These are phyloP conservation scores for Drosophila histrio DNA, from an alignment of 2,888 invertebrate genomes.

Conservation along the genomic window DNA sequence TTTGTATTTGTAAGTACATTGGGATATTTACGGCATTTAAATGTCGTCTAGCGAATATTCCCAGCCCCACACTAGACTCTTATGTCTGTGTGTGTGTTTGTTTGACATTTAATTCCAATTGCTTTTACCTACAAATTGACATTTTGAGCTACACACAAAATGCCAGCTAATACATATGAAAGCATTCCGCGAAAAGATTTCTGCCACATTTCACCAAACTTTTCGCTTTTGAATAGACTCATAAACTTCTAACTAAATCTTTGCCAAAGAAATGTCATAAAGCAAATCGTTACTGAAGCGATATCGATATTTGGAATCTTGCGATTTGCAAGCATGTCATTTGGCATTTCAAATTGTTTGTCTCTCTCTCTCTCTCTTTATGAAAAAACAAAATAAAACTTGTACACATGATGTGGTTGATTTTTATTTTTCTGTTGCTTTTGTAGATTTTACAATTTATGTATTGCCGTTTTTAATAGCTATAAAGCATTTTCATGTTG, in stretches of 20 bases:
- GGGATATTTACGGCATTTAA: slow-evolving; percentile 70
- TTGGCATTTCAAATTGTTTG: slow-evolving; percentile 40
- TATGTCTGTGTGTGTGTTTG: slow-evolving; percentile 29
- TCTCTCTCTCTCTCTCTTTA: slow-evolving; percentile 16
- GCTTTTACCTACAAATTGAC: slow-evolving; percentile 77
- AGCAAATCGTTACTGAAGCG: slow-evolving; percentile 1
- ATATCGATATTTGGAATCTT: slow-evolving; percentile 38
- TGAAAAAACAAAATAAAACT: slow-evolving; percentile 31
- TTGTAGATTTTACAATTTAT: slow-evolving; percentile 63
- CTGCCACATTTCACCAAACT: slow-evolving; percentile 22
- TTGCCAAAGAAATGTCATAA: not conserved
- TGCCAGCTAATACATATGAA: slow-evolving; percentile 31
- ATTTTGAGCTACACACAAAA: slow-evolving; percentile 56
- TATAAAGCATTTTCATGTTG: slow-evolving; percentile 76
- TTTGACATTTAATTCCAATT: slow-evolving; percentile 77
- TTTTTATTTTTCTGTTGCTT: slow-evolving; percentile 1
- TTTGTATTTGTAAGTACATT: slow-evolving; percentile 64
- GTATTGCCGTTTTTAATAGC: slow-evolving; percentile 69
- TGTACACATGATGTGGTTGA: slow-evolving; percentile 20
- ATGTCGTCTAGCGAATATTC: slow-evolving; percentile 46
- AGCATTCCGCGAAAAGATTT: slow-evolving; percentile 45
- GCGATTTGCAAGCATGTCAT: slow-evolving; percentile 38
- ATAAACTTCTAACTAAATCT: slow-evolving; percentile 2
- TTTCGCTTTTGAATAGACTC: not conserved
- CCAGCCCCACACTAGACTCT: not conserved